A percentile compares a stretch with the other conserved stretches of the same genome.
Evolutionary conservation across 2,797 vertebrate species (phyloP).

Genomic region (Micromesistius poutassou): DNA sequence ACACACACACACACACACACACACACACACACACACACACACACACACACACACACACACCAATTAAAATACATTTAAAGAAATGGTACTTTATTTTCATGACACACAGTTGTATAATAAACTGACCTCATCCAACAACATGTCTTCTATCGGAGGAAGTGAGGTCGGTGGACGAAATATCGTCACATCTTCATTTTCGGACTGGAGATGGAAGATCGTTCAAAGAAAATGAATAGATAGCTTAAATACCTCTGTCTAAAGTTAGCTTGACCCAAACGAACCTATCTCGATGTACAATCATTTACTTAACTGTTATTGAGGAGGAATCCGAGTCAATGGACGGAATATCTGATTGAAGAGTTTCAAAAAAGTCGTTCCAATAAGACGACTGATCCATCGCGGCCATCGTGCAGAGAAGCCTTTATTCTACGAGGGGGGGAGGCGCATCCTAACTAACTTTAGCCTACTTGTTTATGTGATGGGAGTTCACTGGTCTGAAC

Average conservation of each 20-base stretch:
- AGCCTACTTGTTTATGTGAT: too few relatives aligned
- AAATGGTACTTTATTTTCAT: background rate
- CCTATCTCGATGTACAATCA: too few relatives aligned
- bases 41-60: background rate
- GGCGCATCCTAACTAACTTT: too few relatives aligned
- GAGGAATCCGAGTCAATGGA: conserved; percentile 73
- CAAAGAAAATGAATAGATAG: background rate
- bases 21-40: background rate
- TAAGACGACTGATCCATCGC: conserved; percentile 20
- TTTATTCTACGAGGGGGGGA: background rate
- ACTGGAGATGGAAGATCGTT: conserved; percentile 55
- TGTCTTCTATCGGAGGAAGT: background rate
- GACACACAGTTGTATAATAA: background rate
- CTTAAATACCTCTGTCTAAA: background rate
- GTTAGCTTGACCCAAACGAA: background rate
- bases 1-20: conserved; percentile 3
- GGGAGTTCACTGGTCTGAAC: too few relatives aligned
- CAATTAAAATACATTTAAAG: background rate
- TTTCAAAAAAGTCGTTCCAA: conserved; percentile 68
- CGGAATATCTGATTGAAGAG: conserved; percentile 71
- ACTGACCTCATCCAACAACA: conserved; percentile 51
- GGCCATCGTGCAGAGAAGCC: conserved; percentile 27
- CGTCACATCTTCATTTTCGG: conserved; percentile 67
- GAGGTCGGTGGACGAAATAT: conserved; percentile 70
- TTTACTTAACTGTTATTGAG: conserved; percentile 34